Evolutionary conservation across 1,140 invertebrate genomes (phyloP).

Genomic region (Orius insidiosus): DNA sequence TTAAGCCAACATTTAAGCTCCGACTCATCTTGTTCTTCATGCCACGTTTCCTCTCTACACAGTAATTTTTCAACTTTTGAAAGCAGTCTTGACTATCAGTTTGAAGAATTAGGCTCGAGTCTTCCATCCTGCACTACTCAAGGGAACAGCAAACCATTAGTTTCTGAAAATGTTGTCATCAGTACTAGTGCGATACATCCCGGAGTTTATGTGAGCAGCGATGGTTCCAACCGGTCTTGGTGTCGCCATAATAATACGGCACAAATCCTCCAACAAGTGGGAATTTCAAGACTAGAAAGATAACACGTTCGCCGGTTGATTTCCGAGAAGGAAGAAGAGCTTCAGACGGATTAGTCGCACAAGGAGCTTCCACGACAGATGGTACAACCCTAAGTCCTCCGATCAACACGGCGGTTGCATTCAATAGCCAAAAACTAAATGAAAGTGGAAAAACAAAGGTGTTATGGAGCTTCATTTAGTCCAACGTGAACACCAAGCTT

Average conservation of each 20-base stretch:
- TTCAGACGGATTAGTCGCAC: conserved; percentile 22
- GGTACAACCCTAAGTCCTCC: conserved; percentile 12
- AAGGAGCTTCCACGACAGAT: conserved; percentile 12
- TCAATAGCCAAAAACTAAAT: conserved; percentile 52
- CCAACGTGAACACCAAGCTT: conserved; percentile 48
- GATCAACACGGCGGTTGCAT: conserved; percentile 35
- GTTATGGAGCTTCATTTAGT: conserved; percentile 52
- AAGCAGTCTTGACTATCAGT: conserved; percentile 67
- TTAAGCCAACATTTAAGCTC: conserved; percentile 53
- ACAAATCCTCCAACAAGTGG: conserved; percentile 29
- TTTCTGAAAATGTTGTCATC: conserved; percentile 26
- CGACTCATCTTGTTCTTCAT: conserved; percentile 37
- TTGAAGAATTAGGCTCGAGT: conserved; percentile 64
- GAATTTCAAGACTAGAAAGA: conserved; percentile 36
- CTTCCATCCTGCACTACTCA: conserved; percentile 46
- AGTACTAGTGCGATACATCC: conserved; percentile 39
- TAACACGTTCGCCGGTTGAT: conserved; percentile 62
- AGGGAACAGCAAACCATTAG: conserved; percentile 22
- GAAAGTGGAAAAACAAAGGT: conserved; percentile 57
- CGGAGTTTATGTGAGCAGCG: conserved; percentile 25
- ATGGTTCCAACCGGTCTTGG: conserved; percentile 15
- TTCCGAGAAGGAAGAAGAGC: conserved; percentile 77
- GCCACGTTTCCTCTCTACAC: conserved; percentile 25
- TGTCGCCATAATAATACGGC: conserved; percentile 37
- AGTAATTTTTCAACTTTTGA: conserved; percentile 63